A percentile compares a stretch with the other conserved stretches of the same genome.
These are phyloP conservation scores for Hippotragus niger DNA, from an alignment of 2,113 vertebrate species.

Conservation along the genomic window DNA sequence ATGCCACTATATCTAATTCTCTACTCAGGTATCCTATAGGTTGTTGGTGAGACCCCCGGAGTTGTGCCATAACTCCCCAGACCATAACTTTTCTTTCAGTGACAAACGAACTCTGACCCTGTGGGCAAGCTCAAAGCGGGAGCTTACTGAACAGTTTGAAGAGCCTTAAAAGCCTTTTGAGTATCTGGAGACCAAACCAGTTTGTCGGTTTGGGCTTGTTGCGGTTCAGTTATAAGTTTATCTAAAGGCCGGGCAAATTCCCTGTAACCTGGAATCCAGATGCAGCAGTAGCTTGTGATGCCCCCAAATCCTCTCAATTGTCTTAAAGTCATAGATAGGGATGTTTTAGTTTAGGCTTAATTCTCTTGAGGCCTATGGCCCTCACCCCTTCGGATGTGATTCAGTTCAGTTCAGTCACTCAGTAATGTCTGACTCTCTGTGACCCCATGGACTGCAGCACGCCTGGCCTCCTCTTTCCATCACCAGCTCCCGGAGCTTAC, in stretches of 20 bases:
- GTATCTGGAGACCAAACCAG: neutral
- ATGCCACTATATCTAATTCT: neutral
- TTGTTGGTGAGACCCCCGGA: neutral
- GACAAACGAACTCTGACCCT: neutral
- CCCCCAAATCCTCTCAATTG: neutral
- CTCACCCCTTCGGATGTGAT: neutral
- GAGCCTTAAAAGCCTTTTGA: neutral
- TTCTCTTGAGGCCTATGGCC: neutral
- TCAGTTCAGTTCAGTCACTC: neutral
- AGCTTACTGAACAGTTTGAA: neutral
- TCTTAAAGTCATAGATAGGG: neutral
- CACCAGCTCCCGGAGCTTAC: neutral
- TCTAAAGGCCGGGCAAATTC: neutral
- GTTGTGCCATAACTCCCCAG: neutral
- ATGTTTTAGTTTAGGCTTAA: neutral
- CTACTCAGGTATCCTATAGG: neutral
- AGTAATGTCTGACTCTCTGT: neutral
- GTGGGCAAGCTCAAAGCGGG: neutral
- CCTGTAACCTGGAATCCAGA: neutral
- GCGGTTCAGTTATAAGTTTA: neutral
- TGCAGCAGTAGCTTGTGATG: neutral
- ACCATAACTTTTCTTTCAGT: neutral
- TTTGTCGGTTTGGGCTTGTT: neutral
- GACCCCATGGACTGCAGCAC: neutral
- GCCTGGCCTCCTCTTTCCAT: neutral